These are phyloP conservation scores for Eonycteris spelaea DNA, from an alignment of 2,113 vertebrate genomes.

Conservation along the genomic window DNA sequence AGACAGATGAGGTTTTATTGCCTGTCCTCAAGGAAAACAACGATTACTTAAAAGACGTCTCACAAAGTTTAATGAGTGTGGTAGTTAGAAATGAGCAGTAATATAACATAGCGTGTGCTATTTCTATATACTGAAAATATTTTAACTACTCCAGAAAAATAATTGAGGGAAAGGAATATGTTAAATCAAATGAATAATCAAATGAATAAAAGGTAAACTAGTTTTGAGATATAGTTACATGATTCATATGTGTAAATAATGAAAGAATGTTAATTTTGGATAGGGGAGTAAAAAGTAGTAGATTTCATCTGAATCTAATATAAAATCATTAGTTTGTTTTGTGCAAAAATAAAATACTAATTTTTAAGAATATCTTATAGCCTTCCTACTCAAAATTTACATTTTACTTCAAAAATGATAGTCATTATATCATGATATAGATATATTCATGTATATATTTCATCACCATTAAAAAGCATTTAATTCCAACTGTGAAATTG, in stretches of 20 bases:
- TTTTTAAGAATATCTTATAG: not conserved
- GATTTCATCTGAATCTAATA: not conserved
- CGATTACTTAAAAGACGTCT: not conserved
- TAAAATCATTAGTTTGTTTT: not conserved
- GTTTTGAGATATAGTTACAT: not conserved
- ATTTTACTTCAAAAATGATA: not conserved
- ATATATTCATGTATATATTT: not conserved
- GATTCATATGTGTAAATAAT: not conserved
- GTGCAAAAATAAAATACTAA: not conserved
- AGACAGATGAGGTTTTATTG: not conserved
- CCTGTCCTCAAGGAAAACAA: not conserved
- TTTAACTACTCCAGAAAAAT: not conserved
- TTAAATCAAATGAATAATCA: not conserved
- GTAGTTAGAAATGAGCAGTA: not conserved
- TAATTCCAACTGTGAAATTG: constrained; percentile 34
- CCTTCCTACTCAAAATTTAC: not conserved
- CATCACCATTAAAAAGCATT: not conserved
- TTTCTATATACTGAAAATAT: not conserved
- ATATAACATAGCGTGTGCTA: too few species aligned
- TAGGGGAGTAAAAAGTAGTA: not conserved
- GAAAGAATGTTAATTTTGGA: not conserved
- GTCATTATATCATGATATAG: not conserved
- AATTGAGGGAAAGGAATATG: not conserved
- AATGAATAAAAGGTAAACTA: not conserved
- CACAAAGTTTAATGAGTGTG: not conserved